These are phyloP conservation scores for Lepeophtheirus nordmannii DNA, from an alignment of 2,888 invertebrate species.

Conservation along the genomic window DNA sequence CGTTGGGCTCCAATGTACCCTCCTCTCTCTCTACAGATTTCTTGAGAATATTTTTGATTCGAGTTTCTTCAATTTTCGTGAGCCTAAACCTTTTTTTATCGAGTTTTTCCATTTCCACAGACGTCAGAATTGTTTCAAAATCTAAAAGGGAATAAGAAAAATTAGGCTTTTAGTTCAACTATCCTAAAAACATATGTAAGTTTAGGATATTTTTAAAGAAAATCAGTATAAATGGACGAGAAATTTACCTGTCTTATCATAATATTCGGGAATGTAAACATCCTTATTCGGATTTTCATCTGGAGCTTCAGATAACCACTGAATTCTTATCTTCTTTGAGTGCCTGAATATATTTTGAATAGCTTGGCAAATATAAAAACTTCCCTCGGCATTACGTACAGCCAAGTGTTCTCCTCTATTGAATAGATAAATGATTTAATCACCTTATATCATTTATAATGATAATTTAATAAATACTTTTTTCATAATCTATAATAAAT, in stretches of 20 bases:
- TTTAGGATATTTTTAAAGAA: background rate
- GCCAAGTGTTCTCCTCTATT: slow-evolving; percentile 70
- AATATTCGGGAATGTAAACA: slow-evolving; percentile 73
- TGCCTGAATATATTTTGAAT: slow-evolving; percentile 77
- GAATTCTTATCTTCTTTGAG: slow-evolving; percentile 67
- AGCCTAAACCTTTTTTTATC: slow-evolving; percentile 54
- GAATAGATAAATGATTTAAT: slow-evolving; percentile 31
- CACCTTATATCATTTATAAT: no score
- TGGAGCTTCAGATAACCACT: slow-evolving; percentile 65
- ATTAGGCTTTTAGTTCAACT: background rate
- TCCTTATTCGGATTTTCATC: slow-evolving; percentile 45
- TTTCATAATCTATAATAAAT: no score
- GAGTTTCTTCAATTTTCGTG: slow-evolving; percentile 53
- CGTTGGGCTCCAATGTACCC: slow-evolving; percentile 42
- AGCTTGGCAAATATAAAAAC: slow-evolving; percentile 73
- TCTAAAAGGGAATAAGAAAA: slow-evolving; percentile 37
- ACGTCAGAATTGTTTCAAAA: slow-evolving; percentile 75
- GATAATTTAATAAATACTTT: no score
- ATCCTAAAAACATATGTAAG: no score
- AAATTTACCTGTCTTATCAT: slow-evolving; percentile 60
- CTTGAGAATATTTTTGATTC: slow-evolving; percentile 66
- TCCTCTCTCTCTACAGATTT: slow-evolving; percentile 66
- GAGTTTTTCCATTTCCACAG: slow-evolving; percentile 56
- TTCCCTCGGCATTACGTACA: slow-evolving; percentile 72
- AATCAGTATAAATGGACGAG: background rate